phyloP scores from a whole-genome alignment of 2,797 vertebrate genomes.

The Labeo calbasu region DNA sequence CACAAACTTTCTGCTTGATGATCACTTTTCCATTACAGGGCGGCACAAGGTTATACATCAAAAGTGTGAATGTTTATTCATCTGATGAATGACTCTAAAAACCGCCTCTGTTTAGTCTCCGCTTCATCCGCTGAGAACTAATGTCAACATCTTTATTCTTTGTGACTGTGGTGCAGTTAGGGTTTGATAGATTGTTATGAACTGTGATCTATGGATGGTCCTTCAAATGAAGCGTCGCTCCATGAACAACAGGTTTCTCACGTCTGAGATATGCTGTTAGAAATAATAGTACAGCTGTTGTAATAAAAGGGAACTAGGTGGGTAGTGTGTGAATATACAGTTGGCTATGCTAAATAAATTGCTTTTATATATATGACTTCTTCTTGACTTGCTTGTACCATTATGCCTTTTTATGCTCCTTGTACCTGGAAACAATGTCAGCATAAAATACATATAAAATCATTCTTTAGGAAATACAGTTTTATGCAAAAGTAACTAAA shows the following conservation, averaged over 20 bases:
- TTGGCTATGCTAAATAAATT: neutral
- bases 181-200: slow-evolving; percentile 29
- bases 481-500: too few relatives aligned
- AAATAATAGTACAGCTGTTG: neutral
- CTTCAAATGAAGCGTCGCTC: slow-evolving; percentile 16
- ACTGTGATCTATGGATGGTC: slow-evolving; percentile 28
- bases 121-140: slow-evolving; percentile 30
- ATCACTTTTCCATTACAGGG: slow-evolving; percentile 31
- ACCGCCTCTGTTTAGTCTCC: slow-evolving; percentile 13
- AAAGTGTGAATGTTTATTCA: slow-evolving; percentile 24
- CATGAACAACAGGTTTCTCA: slow-evolving; percentile 16
- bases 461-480: too few relatives aligned
- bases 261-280: neutral
- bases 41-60: slow-evolving; percentile 25
- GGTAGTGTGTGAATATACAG: neutral
- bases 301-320: slow-evolving; percentile 6
- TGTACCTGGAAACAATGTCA: neutral
- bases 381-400: neutral
- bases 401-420: neutral
- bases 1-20: slow-evolving; percentile 3
- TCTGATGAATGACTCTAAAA: slow-evolving; percentile 31
- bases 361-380: neutral
- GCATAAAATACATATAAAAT: neutral
- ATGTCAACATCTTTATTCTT: slow-evolving; percentile 39
- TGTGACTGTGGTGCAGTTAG: slow-evolving; percentile 17